Percentiles rank a stretch among this genome's conserved stretches.
Conservation (phyloP, 2,113 vertebrate genomes). For the Poecilia latipinna region DNA sequence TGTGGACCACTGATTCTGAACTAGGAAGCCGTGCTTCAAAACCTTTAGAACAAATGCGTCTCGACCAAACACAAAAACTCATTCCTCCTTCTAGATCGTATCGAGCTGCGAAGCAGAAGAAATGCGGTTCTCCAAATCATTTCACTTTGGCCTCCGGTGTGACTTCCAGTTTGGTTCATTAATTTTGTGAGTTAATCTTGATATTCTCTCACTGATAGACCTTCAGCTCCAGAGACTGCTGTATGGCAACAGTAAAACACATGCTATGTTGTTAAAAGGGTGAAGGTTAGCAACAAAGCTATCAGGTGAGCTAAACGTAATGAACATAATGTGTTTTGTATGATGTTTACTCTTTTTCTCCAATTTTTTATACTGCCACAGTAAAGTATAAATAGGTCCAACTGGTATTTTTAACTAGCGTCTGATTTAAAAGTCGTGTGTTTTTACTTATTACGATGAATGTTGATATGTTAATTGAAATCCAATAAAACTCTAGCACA, state of each 20-base stretch:
- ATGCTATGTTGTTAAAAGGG: neutral
- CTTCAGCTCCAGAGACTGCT: neutral
- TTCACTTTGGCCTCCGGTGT: neutral
- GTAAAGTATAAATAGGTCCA: too few relatives aligned
- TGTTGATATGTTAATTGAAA: neutral
- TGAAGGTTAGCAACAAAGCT: neutral
- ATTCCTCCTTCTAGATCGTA: neutral
- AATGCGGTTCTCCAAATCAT: neutral
- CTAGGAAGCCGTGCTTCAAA: neutral
- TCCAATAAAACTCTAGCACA: neutral
- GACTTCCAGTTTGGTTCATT: neutral
- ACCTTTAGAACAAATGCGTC: neutral
- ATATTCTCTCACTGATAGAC: neutral
- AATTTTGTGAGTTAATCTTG: neutral
- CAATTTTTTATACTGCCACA: too few relatives aligned
- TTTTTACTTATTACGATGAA: neutral
- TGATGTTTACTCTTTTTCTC: neutral
- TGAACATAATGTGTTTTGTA: neutral
- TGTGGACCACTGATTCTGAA: neutral
- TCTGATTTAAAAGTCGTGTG: neutral
- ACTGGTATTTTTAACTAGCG: neutral
- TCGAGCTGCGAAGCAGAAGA: neutral
- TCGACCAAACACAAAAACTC: neutral
- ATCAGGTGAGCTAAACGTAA: neutral
- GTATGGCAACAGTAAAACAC: neutral